Conservation (phyloP, 2,113 vertebrate genomes). For the Ornithorhynchus anatinus region DNA sequence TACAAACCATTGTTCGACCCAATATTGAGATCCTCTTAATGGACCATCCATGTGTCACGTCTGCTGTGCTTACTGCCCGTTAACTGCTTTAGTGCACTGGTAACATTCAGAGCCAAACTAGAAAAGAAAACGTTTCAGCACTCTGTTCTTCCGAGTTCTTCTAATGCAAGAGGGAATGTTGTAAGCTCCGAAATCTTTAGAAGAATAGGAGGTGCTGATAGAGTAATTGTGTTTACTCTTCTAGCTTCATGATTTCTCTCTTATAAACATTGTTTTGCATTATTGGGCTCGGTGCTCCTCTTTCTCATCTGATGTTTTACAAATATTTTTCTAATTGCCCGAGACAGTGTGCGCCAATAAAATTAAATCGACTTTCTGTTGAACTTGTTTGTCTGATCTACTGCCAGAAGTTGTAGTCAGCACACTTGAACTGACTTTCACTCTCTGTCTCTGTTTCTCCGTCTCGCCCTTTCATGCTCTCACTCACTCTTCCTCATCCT, state of each 20-base stretch:
- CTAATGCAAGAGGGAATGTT: constrained; percentile 30
- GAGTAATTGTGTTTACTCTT: constrained; percentile 76
- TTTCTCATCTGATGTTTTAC: constrained; percentile 79
- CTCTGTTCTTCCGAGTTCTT: constrained; percentile 23
- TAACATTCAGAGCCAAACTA: neutral
- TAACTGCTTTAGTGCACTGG: neutral
- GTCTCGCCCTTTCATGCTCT: too few species aligned
- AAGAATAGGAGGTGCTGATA: constrained; percentile 75
- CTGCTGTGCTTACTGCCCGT: constrained; percentile 5
- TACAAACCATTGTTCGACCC: neutral
- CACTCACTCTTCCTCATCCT: constrained; percentile 46
- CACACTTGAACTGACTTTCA: constrained; percentile 71
- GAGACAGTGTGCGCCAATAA: constrained; percentile 82
- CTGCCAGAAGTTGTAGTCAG: constrained; percentile 75
- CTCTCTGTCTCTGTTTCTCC: constrained; percentile 50
- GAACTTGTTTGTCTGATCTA: constrained; percentile 75
- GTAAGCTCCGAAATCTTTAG: constrained; percentile 64
- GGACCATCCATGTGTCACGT: constrained; percentile 2
- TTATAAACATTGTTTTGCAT: constrained; percentile 75
- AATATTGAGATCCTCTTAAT: neutral
- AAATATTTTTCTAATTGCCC: constrained; percentile 84
- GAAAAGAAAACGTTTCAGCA: constrained; percentile 25
- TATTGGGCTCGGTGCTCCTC: constrained; percentile 71
- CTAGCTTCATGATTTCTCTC: constrained; percentile 72
- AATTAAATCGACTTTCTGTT: constrained; percentile 75